These are phyloP conservation scores for Grapholita molesta DNA, from an alignment of 1,140 invertebrate genomes.

Conservation along the genomic window DNA sequence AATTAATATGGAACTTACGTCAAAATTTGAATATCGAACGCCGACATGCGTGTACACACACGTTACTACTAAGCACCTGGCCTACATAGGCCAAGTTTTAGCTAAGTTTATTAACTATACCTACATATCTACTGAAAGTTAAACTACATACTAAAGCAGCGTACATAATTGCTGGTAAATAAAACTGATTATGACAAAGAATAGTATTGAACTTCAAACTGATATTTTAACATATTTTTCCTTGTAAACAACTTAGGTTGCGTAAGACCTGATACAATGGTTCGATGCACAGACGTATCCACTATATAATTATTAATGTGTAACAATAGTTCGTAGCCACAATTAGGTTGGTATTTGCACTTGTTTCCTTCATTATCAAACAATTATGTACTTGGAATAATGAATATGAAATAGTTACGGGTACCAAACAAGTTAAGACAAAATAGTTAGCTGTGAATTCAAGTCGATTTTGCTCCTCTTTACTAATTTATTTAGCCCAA, in stretches of 20 bases:
- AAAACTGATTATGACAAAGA: background rate
- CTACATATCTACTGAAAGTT: too few relatives aligned
- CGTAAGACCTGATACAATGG: background rate
- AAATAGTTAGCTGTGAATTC: too few relatives aligned
- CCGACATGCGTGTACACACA: too few relatives aligned
- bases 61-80: too few relatives aligned
- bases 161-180: background rate
- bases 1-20: too few relatives aligned
- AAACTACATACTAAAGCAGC: too few relatives aligned
- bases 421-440: too few relatives aligned
- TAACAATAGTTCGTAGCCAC: slow-evolving; percentile 3
- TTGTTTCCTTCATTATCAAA: background rate
- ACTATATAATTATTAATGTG: background rate
- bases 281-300: background rate
- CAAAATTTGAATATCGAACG: too few relatives aligned
- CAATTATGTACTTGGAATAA: background rate
- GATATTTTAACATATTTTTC: background rate
- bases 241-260: background rate
- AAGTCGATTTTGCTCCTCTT: too few relatives aligned
- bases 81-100: too few relatives aligned
- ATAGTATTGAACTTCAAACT: background rate
- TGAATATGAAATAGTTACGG: background rate
- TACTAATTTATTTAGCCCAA: too few relatives aligned
- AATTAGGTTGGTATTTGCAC: background rate
- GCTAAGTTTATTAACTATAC: too few relatives aligned